Evolutionary conservation across 1,140 invertebrate species (phyloP).

Genomic region (Amphibalanus amphitrite): DNA sequence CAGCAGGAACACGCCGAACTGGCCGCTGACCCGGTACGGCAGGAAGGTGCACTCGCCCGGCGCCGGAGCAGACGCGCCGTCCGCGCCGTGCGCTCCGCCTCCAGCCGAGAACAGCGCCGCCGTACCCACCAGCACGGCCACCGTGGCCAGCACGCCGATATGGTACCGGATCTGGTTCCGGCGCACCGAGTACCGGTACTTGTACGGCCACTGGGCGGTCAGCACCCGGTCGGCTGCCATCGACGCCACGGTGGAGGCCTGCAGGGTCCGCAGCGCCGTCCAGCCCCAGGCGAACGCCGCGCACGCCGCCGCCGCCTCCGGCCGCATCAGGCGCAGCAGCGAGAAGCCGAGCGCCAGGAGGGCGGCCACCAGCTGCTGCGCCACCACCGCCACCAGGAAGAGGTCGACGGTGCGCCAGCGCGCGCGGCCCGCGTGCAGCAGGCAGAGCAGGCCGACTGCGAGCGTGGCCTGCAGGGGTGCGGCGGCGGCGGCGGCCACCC

Average conservation of each 20-base stretch:
- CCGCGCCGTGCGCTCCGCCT: slow-evolving; percentile 25
- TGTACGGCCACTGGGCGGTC: slow-evolving; percentile 29
- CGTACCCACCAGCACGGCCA: slow-evolving; percentile 31
- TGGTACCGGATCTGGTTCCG: slow-evolving; percentile 35
- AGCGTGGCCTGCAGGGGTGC: slow-evolving; percentile 30
- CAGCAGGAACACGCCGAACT: slow-evolving; percentile 33
- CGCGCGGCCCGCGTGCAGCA: slow-evolving; percentile 33
- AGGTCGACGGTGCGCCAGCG: slow-evolving; percentile 36
- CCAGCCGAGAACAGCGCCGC: slow-evolving; percentile 23
- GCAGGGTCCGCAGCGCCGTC: slow-evolving; percentile 33
- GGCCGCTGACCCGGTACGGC: slow-evolving; percentile 29
- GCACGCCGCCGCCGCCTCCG: slow-evolving; percentile 24
- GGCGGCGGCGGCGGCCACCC: slow-evolving; percentile 33
- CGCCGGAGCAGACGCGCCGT: slow-evolving; percentile 12
- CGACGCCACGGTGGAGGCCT: slow-evolving; percentile 34
- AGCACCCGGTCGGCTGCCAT: slow-evolving; percentile 32
- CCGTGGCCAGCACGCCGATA: slow-evolving; percentile 31
- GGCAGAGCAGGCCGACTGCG: slow-evolving; percentile 21
- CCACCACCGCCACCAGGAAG: slow-evolving; percentile 32
- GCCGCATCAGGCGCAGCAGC: slow-evolving; percentile 31
- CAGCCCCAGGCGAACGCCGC: slow-evolving; percentile 31
- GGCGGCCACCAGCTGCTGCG: slow-evolving; percentile 31
- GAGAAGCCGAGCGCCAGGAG: slow-evolving; percentile 30
- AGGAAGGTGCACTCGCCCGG: slow-evolving; percentile 27
- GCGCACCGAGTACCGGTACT: slow-evolving; percentile 30